phyloP scores from a whole-genome alignment of 2,113 vertebrate species.

The Oreocharis arfaki region DNA sequence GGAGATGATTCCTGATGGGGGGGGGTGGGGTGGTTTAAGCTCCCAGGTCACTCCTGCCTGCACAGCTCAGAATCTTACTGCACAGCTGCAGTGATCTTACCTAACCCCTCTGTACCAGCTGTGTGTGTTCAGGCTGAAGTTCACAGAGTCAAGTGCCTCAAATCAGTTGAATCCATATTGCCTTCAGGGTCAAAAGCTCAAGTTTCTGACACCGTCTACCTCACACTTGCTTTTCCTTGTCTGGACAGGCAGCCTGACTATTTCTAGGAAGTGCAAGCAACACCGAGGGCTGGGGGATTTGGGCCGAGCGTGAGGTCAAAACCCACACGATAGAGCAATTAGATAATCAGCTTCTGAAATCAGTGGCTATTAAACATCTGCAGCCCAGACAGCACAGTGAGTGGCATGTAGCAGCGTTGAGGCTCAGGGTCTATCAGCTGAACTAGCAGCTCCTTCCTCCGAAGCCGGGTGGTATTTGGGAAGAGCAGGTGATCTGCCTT shows the following conservation, averaged over 20 bases:
- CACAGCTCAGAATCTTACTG: not conserved
- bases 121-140: not conserved
- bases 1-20: not conserved
- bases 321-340: not conserved
- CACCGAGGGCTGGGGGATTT: not conserved
- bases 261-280: not conserved
- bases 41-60: not conserved
- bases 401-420: not conserved
- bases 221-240: accelerated
- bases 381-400: not conserved
- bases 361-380: not conserved
- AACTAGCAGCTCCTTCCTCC: not conserved
- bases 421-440: not conserved
- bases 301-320: not conserved
- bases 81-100: not conserved
- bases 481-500: not conserved
- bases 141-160: not conserved
- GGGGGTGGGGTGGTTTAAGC: not conserved
- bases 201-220: not conserved
- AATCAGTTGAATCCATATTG: not conserved
- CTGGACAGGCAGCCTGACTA: not conserved
- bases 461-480: not conserved
- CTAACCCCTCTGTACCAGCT: not conserved
- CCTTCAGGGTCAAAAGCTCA: not conserved
- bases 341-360: constrained; percentile 26